These are phyloP conservation scores for Sminthurinus aureus DNA, from an alignment of 2,888 invertebrate genomes.

Conservation along the genomic window DNA sequence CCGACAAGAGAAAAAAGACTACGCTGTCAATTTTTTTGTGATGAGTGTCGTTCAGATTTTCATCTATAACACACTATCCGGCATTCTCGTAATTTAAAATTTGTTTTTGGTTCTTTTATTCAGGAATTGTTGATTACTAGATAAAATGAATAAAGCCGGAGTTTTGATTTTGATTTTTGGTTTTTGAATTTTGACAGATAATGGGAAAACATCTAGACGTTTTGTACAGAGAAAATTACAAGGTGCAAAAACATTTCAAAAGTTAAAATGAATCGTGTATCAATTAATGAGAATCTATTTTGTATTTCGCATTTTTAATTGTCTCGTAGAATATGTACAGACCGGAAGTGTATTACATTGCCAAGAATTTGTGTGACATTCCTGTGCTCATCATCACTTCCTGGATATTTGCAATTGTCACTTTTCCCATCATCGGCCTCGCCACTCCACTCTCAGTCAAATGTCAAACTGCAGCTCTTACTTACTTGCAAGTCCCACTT, in stretches of 20 bases:
- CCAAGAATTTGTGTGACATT: slow-evolving; percentile 17
- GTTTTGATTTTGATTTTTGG: not conserved
- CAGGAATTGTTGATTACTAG: not conserved
- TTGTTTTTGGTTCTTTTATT: too few species aligned
- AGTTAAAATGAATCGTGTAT: too few species aligned
- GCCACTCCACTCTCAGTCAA: not conserved
- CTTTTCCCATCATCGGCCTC: slow-evolving; percentile 14
- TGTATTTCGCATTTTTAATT: too few species aligned
- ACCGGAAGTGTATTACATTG: not conserved
- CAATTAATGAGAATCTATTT: too few species aligned
- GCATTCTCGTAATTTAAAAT: not conserved
- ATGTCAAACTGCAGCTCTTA: not conserved
- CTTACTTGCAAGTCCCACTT: not conserved
- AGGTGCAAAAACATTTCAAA: not conserved
- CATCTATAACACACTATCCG: not conserved
- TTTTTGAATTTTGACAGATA: not conserved
- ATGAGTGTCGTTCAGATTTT: not conserved
- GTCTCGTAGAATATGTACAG: not conserved
- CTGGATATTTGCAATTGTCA: not conserved
- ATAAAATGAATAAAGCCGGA: not conserved
- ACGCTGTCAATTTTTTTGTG: not conserved
- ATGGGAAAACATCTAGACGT: not conserved
- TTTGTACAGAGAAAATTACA: not conserved
- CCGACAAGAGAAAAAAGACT: not conserved
- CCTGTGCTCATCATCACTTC: not conserved